phyloP scores from a whole-genome alignment of 2,888 invertebrate genomes.

The Ichneumon xanthorius region DNA sequence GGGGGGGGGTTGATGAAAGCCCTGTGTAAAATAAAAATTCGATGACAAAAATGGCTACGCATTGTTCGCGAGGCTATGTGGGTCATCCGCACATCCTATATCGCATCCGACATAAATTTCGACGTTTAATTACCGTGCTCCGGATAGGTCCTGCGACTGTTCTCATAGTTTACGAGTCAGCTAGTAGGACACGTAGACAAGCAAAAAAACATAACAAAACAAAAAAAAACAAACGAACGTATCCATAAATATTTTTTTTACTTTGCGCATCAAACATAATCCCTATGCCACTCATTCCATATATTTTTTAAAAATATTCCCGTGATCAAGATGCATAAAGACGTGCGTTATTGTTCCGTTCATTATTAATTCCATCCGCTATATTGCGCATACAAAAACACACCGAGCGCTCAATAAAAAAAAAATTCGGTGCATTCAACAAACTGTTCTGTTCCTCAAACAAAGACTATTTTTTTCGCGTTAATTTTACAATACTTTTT shows the following conservation, averaged over 20 bases:
- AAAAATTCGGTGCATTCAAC: background rate
- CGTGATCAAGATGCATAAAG: background rate
- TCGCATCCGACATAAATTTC: slow-evolving; percentile 57
- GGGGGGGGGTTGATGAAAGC: slow-evolving; percentile 32
- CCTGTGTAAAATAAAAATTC: slow-evolving; percentile 48
- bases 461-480: background rate
- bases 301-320: background rate
- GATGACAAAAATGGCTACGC: slow-evolving; percentile 47
- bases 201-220: background rate
- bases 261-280: background rate
- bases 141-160: slow-evolving; percentile 17
- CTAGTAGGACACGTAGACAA: slow-evolving; percentile 63
- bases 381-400: background rate
- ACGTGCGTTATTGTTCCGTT: background rate
- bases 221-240: background rate
- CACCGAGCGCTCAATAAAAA: background rate
- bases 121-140: slow-evolving; percentile 62
- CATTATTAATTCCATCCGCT: background rate
- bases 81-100: slow-evolving; percentile 42
- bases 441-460: background rate
- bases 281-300: background rate
- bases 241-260: background rate
- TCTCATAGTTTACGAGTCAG: slow-evolving; percentile 65
- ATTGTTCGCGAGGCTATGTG: slow-evolving; percentile 61
- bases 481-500: background rate